phyloP scores from a whole-genome alignment of 2,888 invertebrate species.

The Elegia similella region DNA sequence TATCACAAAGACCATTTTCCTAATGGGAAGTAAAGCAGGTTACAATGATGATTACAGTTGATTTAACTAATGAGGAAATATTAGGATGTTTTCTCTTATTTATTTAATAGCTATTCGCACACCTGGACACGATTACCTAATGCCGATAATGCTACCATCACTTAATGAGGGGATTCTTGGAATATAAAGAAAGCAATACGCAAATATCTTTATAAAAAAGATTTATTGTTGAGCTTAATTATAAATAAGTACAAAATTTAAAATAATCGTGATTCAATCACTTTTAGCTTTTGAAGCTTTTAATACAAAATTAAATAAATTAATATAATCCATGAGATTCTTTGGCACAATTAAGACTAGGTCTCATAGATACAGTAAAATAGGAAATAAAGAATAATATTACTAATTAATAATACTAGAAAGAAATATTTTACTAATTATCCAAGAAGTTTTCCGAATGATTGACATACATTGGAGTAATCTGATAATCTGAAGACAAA shows the following conservation, averaged over 20 bases:
- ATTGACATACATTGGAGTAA: background rate
- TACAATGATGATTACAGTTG: background rate
- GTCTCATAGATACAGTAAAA: conserved; percentile 33
- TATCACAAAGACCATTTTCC: background rate
- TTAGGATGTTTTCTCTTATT: background rate
- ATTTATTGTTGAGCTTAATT: conserved; percentile 18
- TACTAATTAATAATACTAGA: background rate
- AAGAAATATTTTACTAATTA: background rate
- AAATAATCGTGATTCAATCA: conserved; percentile 57
- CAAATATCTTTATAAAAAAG: background rate
- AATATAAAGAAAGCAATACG: background rate
- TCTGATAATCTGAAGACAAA: too few relatives aligned
- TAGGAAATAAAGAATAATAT: conserved; percentile 3
- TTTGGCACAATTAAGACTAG: conserved; percentile 72
- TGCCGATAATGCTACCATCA: background rate
- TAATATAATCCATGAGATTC: conserved; percentile 61
- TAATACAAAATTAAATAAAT: conserved; percentile 39
- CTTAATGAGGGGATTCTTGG: background rate
- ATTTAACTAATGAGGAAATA: background rate
- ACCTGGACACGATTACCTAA: background rate
- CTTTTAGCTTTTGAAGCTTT: conserved; percentile 68
- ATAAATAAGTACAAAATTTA: conserved; percentile 38
- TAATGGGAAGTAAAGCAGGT: background rate
- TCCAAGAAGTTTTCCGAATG: background rate
- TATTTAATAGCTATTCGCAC: background rate